Base-by-base conservation (phyloP, 2,113 vertebrate species). In the Albula glossodonta region DNA sequence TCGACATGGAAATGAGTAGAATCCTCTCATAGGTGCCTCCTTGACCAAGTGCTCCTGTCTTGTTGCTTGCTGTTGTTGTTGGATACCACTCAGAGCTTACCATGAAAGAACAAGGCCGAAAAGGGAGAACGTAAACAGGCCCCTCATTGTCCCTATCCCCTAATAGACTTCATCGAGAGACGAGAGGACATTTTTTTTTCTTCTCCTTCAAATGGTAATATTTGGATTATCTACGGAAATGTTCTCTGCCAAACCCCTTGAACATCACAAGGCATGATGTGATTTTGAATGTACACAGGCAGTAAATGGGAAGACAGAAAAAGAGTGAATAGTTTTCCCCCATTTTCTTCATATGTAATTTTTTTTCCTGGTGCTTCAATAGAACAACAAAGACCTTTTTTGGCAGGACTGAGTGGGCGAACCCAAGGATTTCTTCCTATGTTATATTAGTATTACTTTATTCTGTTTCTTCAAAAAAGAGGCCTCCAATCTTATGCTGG, bases 181-280 rank as follows among this genome's bases (percentile, higher is more conserved):
- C 50, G 19, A 48, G 41, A 83, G 81, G 86, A 77, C 56, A 87
- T 85, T 80, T 3, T 41, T 66, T 25, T 81, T 90, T 88, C 83
- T 88, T 90, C 86, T 88, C 87, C 86, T 87, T 81, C 66, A 83
- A 41, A 60, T 78, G 83, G 86, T 83, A 90, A 92, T 91, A 88
- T 91, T 93, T 91, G 88, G 80, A 83, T 83, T 89, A 89, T 80
- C 83, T 63, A 90, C 90, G 90, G 91, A 93, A 90, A 88, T 50
- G 79, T 81, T 81, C 22, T 17, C 74, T 84, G 77, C 51, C 87
- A 88, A 81, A 49, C 50, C 79, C 11, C 83, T 81, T 77, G 31
- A 41, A 41, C 31, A 52, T 41, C 53, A 80, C 77, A 78, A 51
- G 51, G 56, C 80, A 86, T 66, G 52, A 49, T 84, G 78, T 82